These are phyloP conservation scores for Oostethus manadensis DNA, from an alignment of 2,113 vertebrate species.

Conservation along the genomic window DNA sequence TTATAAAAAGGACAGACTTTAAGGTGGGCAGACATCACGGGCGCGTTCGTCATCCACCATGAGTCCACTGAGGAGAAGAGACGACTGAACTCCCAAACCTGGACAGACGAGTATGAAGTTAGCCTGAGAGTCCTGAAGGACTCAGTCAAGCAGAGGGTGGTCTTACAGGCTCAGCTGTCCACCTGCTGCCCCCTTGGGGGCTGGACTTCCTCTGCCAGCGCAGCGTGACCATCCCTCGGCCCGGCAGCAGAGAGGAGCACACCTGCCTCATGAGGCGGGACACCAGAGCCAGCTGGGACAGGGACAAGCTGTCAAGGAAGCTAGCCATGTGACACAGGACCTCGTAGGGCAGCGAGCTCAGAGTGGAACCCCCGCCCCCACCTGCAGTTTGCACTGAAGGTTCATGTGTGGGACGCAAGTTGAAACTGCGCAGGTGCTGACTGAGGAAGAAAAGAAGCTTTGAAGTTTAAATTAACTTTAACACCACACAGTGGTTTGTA, in stretches of 20 bases:
- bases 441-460: conserved; percentile 16
- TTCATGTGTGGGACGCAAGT: conserved; percentile 77
- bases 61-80: conserved; percentile 80
- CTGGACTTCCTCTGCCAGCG: conserved; percentile 82
- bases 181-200: conserved; percentile 76
- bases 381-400: conserved; percentile 24
- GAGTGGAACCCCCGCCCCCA: conserved; percentile 2
- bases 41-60: conserved; percentile 71
- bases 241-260: conserved; percentile 84
- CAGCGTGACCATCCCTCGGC: conserved; percentile 91
- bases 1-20: conserved; percentile 84
- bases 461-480: too few relatives aligned
- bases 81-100: conserved; percentile 89
- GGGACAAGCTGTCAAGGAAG: conserved; percentile 89
- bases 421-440: conserved; percentile 82
- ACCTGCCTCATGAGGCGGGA: conserved; percentile 87
- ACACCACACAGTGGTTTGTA: too few relatives aligned
- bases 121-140: too few relatives aligned
- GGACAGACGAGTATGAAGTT: background rate
- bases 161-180: conserved; percentile 72
- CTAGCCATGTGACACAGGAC: conserved; percentile 84
- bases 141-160: too few relatives aligned
- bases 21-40: conserved; percentile 82
- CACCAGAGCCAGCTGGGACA: conserved; percentile 89
- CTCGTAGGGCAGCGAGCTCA: conserved; percentile 86